Evolutionary conservation across 2,797 vertebrate species (phyloP), one percentile per base, ranked within the genome.

Genomic region (Gastrophryne carolinensis): DNA sequence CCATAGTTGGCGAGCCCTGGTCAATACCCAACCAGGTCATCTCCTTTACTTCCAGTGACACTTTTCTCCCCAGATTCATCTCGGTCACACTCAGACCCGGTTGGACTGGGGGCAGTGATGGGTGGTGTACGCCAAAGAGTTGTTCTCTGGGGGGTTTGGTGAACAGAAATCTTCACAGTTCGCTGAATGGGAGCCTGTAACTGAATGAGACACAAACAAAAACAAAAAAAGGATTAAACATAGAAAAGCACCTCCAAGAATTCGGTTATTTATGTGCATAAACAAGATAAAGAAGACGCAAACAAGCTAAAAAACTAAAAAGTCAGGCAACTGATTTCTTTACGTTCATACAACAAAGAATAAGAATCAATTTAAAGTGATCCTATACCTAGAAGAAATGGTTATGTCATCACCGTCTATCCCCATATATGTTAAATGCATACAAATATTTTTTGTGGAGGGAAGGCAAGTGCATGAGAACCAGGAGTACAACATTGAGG

Each of bases 171-270:
- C 81, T 17, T 82, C 77, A 39, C 90, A 90, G 15, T 86, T 91
- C 52, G 92, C 93, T 27, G 89, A 88, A 30, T 80, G 89, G n/a
- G 92, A 89, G 71, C 91, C 94, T 95, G 81, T 19, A 27, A 34
- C 11, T 47, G 4, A 47, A 57, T 61, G 34, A 73, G 30, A 75
- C 5, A 1, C 37, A 53, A 4, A 24, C 8, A 27, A 37, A 26
- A n/a, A 52, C 11, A 37, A 9, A 26, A n/a, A n/a, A n/a, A n/a
- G n/a, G n/a, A 10, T 47, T 47, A 19, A 21, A 44, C 15, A 44
- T 1, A 44, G 39, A 44, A 4, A 1, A 44, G 5, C n/a, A 17
- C 17, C n/a, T n/a, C n/a, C n/a, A n/a, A n/a, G n/a, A n/a, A n/a
- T n/a, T n/a, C n/a, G n/a, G n/a, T n/a, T n/a, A n/a, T n/a, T n/a